Conservation (phyloP, 2,113 vertebrate species). For the Grallaria varia region DNA sequence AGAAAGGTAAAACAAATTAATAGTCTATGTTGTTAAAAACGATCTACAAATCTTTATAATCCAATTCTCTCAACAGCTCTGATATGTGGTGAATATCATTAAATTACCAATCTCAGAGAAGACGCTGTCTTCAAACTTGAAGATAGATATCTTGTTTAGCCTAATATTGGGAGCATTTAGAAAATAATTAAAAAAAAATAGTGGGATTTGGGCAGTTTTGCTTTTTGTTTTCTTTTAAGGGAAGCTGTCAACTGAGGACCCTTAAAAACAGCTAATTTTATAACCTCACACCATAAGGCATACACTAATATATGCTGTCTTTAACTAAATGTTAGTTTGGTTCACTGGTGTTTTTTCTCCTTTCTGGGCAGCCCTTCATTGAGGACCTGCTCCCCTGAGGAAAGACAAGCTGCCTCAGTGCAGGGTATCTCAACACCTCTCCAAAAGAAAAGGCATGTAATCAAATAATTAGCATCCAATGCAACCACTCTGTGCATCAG, state of each 20-base stretch:
- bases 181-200: not conserved
- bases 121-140: not conserved
- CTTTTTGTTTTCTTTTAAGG: not conserved
- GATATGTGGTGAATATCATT: not conserved
- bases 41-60: slow-evolving; percentile 34
- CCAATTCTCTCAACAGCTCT: slow-evolving; percentile 4
- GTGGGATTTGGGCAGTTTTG: not conserved
- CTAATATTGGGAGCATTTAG: not conserved
- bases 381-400: not conserved
- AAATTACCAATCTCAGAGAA: slow-evolving; percentile 8
- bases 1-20: slow-evolving; percentile 59
- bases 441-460: not conserved
- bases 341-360: not conserved
- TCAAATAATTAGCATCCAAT: slow-evolving; percentile 9
- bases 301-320: rapidly evolving
- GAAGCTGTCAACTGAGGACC: not conserved
- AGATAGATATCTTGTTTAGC: not conserved
- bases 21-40: slow-evolving; percentile 28
- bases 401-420: not conserved
- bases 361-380: not conserved
- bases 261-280: not conserved
- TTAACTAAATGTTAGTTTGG: not conserved
- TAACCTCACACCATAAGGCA: not conserved
- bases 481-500: not conserved
- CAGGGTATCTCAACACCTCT: not conserved